phyloP scores from a whole-genome alignment of 2,888 invertebrate species.

The Melitaea athalia region DNA sequence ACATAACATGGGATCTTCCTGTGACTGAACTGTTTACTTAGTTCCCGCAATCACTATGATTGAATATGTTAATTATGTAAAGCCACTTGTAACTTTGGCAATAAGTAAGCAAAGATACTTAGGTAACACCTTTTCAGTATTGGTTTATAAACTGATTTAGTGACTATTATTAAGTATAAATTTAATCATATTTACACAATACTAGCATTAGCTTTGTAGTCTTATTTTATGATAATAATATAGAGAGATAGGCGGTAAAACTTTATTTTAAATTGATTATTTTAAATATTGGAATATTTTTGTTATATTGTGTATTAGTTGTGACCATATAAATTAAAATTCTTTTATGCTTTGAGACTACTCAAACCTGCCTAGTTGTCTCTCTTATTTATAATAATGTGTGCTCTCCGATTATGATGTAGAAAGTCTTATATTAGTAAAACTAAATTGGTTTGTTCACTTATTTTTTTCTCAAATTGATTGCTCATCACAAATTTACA shows the following conservation, averaged over 20 bases:
- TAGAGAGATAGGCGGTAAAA: constrained; percentile 40
- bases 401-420: constrained; percentile 41
- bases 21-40: constrained; percentile 51
- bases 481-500: constrained; percentile 50
- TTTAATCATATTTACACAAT: constrained; percentile 74
- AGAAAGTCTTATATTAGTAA: constrained; percentile 25
- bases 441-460: constrained; percentile 14
- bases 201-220: constrained; percentile 74
- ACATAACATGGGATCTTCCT: constrained; percentile 56
- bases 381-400: constrained; percentile 39
- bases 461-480: constrained; percentile 36
- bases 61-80: constrained; percentile 47
- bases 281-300: constrained; percentile 24
- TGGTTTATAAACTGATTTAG: constrained; percentile 71
- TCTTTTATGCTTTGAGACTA: constrained; percentile 3
- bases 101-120: constrained; percentile 71
- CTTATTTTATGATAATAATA: constrained; percentile 51
- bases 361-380: constrained; percentile 36
- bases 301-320: constrained; percentile 28
- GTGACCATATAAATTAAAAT: constrained; percentile 9
- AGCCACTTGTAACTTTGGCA: constrained; percentile 70
- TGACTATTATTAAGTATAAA: constrained; percentile 68
- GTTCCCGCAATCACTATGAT: constrained; percentile 23
- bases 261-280: constrained; percentile 18
- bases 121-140: constrained; percentile 77